phyloP scores from a whole-genome alignment of 2,113 vertebrate species.

The Oncorhynchus masou region DNA sequence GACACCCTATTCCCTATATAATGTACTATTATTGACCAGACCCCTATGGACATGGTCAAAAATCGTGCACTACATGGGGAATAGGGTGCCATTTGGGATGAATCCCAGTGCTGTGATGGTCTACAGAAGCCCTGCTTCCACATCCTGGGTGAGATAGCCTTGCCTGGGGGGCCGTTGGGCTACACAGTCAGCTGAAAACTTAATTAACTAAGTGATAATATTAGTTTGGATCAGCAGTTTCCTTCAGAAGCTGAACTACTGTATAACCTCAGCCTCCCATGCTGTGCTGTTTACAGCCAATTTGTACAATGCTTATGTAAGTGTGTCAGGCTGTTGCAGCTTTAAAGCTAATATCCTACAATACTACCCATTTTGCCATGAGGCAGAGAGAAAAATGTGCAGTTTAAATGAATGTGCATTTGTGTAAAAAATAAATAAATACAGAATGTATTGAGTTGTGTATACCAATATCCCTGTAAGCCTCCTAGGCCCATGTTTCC shows the following conservation, averaged over 20 bases:
- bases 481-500: too few relatives aligned
- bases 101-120: conserved; percentile 37
- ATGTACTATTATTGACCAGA: background rate
- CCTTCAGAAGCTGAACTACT: background rate
- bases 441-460: too few relatives aligned
- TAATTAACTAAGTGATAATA: conserved; percentile 2
- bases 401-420: too few relatives aligned
- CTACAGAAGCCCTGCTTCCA: conserved; percentile 25
- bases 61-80: too few relatives aligned
- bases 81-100: conserved; percentile 13
- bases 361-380: too few relatives aligned
- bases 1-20: background rate
- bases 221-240: background rate
- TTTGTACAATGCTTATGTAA: background rate
- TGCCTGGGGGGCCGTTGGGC: conserved; percentile 31
- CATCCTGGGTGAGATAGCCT: conserved; percentile 66
- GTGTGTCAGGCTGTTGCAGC: background rate
- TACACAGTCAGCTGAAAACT: background rate
- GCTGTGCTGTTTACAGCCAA: background rate
- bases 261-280: background rate
- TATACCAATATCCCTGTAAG: too few relatives aligned
- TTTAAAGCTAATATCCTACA: background rate
- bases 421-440: too few relatives aligned
- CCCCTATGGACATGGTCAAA: background rate
- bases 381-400: too few relatives aligned